phyloP scores from a whole-genome alignment of 1,140 invertebrate species.

The Aphaenogaster rudis region DNA sequence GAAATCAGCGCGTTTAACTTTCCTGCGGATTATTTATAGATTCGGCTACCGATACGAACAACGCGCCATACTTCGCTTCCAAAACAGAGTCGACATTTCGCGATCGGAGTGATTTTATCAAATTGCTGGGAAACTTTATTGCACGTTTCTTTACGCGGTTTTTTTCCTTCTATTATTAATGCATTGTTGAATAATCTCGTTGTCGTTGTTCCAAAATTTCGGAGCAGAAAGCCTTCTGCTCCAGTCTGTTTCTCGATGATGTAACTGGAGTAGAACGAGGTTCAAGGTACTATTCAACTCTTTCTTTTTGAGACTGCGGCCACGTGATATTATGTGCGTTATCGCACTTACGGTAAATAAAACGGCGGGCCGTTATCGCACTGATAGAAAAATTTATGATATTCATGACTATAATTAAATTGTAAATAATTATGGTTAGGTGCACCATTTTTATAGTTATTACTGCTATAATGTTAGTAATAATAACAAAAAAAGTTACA shows the following conservation, averaged over 20 bases:
- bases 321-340: neutral
- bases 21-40: slow-evolving; percentile 27
- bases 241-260: slow-evolving; percentile 37
- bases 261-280: slow-evolving; percentile 40
- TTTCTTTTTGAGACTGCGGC: neutral
- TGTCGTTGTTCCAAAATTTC: neutral
- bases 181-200: neutral
- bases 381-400: too few species aligned
- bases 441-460: too few species aligned
- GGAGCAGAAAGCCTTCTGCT: neutral
- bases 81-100: neutral
- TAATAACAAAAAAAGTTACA: too few species aligned
- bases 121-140: neutral
- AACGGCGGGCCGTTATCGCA: slow-evolving; percentile 23
- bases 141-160: neutral
- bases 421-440: too few species aligned
- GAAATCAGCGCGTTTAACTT: slow-evolving; percentile 18
- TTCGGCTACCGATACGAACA: neutral
- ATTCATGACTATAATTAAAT: too few species aligned
- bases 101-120: neutral
- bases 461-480: too few species aligned
- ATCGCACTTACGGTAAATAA: slow-evolving; percentile 4
- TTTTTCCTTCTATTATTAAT: neutral
- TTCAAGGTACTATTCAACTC: neutral
- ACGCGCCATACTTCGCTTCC: neutral